These are phyloP conservation scores for Agrilus cyanescens DNA, from an alignment of 2,888 invertebrate species.

Conservation along the genomic window DNA sequence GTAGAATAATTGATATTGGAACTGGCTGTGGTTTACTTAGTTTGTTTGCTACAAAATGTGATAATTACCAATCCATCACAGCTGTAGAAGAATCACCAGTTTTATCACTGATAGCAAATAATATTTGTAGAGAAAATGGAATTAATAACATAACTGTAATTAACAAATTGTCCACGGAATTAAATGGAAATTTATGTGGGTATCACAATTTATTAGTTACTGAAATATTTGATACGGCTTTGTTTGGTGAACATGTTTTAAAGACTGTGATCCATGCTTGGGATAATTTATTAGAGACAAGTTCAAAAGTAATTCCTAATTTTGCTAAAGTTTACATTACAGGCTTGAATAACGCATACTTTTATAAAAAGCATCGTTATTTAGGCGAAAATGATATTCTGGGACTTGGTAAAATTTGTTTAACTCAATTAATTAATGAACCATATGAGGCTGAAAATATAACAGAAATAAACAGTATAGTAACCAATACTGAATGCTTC, in stretches of 20 bases:
- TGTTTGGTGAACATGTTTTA: slow-evolving; percentile 65
- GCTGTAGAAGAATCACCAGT: slow-evolving; percentile 57
- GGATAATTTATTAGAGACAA: slow-evolving; percentile 42
- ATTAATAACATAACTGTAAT: slow-evolving; percentile 39
- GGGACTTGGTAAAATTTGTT: slow-evolving; percentile 24
- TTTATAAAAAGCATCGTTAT: slow-evolving; percentile 13
- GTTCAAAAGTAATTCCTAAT: slow-evolving; percentile 47
- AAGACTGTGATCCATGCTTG: slow-evolving; percentile 58
- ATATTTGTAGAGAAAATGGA: slow-evolving; percentile 41
- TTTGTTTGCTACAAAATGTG: slow-evolving; percentile 43
- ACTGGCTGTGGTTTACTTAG: slow-evolving; percentile 66
- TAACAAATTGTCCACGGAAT: slow-evolving; percentile 46
- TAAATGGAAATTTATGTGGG: slow-evolving; percentile 23
- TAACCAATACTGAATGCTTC: slow-evolving; percentile 45
- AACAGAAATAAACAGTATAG: slow-evolving; percentile 39
- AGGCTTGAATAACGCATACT: slow-evolving; percentile 44
- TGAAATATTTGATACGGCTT: slow-evolving; percentile 68
- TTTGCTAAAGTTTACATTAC: slow-evolving; percentile 51
- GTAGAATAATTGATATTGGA: slow-evolving; percentile 60
- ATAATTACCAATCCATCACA: slow-evolving; percentile 39
- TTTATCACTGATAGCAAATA: slow-evolving; percentile 50
- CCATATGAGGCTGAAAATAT: slow-evolving; percentile 63
- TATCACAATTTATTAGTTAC: slow-evolving; percentile 53
- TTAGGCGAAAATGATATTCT: slow-evolving; percentile 13
- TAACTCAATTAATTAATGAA: slow-evolving; percentile 35